These are phyloP conservation scores for Epizoanthus scotinus DNA, from an alignment of 92 coral and sea anemone genomes.

Conservation along the genomic window DNA sequence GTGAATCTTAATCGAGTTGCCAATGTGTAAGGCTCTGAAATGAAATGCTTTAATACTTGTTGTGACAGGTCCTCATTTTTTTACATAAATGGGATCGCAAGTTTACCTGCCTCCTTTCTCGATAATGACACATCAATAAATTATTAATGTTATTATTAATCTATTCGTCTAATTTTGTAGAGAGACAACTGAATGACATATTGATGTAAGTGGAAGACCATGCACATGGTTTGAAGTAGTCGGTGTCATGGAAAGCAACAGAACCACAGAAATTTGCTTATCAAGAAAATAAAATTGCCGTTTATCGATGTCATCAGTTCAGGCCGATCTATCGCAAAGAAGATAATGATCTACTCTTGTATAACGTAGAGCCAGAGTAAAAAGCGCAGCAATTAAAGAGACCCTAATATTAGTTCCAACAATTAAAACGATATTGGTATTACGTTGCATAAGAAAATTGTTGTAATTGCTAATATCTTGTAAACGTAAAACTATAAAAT, in stretches of 20 bases:
- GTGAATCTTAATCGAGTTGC: constrained; percentile 7
- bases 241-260: background rate
- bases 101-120: background rate
- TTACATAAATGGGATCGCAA: background rate
- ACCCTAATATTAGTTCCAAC: too few species aligned
- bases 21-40: background rate
- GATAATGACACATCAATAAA: background rate
- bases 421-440: too few species aligned
- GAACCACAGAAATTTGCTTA: background rate
- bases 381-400: too few species aligned
- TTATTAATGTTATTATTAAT: constrained; percentile 13
- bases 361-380: too few species aligned
- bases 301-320: constrained; percentile 15
- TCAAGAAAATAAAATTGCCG: background rate
- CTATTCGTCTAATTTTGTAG: background rate
- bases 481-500: too few species aligned
- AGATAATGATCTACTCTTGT: too few species aligned
- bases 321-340: too few species aligned
- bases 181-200: constrained; percentile 8
- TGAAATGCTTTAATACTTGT: constrained; percentile 2
- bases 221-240: background rate
- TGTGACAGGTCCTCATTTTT: constrained; percentile 3
- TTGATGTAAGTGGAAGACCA: constrained; percentile 11
- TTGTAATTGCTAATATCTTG: too few species aligned
- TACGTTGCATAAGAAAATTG: too few species aligned